Percentiles rank a stretch among this genome's conserved stretches.
Evolutionary conservation across 2,797 vertebrate genomes (phyloP).

Genomic region (Cuculus canorus): DNA sequence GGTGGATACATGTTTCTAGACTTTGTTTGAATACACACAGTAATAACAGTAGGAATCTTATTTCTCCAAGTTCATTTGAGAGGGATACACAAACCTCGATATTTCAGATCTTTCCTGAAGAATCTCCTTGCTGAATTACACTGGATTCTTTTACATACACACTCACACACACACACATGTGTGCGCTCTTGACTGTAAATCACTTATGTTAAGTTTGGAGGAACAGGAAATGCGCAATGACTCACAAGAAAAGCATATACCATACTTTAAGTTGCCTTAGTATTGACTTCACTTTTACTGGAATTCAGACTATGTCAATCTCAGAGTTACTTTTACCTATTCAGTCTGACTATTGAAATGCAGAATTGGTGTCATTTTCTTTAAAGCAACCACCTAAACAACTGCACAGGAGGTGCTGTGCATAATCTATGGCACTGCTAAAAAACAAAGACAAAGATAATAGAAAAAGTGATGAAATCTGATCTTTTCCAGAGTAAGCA

Average conservation of each 20-base stretch:
- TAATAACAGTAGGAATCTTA: not conserved
- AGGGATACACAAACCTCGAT: not conserved
- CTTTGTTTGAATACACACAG: not conserved
- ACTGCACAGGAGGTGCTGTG: not conserved
- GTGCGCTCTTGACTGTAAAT: not conserved
- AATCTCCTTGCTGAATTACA: not conserved
- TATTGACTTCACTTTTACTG: conserved; percentile 19
- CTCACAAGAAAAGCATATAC: conserved; percentile 39
- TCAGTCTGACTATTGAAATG: not conserved
- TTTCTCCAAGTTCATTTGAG: not conserved
- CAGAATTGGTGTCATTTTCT: not conserved
- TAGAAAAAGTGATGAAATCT: not conserved
- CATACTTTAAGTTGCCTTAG: not conserved
- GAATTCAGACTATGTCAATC: not conserved
- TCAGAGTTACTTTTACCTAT: not conserved
- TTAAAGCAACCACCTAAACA: not conserved
- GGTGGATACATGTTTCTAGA: not conserved
- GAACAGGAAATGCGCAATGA: conserved; percentile 18
- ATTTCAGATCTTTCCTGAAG: not conserved
- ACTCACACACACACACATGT: too few relatives aligned
- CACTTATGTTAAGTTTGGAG: not conserved
- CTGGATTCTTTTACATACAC: not conserved
- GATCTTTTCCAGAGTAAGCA: not conserved
- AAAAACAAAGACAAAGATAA: not conserved
- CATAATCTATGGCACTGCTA: not conserved